phyloP scores from a whole-genome alignment of 2,113 vertebrate genomes.

The Eudyptes chrysolophus region DNA sequence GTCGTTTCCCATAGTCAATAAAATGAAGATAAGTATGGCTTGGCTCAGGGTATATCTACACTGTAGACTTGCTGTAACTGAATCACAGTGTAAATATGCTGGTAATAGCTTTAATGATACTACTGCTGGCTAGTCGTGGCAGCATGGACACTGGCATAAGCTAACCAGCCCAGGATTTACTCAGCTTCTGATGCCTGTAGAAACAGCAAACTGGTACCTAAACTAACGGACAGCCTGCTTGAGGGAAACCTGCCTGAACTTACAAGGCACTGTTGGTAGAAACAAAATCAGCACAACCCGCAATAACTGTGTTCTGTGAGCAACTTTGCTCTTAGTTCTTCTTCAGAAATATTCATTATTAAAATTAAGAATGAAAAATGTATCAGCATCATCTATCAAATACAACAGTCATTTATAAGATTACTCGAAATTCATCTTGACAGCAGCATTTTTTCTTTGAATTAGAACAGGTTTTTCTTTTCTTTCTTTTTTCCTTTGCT shows the following conservation, averaged over 20 bases:
- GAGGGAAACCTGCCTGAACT: not conserved
- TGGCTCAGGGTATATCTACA: not conserved
- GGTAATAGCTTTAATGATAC: not conserved
- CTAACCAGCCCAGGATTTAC: not conserved
- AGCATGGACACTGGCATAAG: not conserved
- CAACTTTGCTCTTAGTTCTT: not conserved
- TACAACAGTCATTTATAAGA: not conserved
- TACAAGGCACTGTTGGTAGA: not conserved
- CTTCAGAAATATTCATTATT: conserved; percentile 7
- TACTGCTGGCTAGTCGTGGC: not conserved
- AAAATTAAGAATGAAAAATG: conserved; percentile 15
- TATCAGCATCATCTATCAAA: not conserved
- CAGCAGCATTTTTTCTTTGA: not conserved
- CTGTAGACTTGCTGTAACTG: not conserved
- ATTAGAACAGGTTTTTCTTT: not conserved
- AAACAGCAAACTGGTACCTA: not conserved
- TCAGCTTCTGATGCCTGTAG: not conserved
- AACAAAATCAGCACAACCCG: not conserved
- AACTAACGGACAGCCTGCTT: not conserved
- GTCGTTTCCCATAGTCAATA: not conserved
- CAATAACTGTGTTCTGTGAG: not conserved
- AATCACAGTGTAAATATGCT: not conserved
- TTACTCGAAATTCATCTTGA: not conserved
- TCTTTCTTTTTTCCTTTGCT: not conserved
- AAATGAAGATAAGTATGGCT: not conserved